Percentiles rank a stretch among this genome's conserved stretches.
phyloP scores from a whole-genome alignment of 1,140 invertebrate species.

The Lethocerus indicus region DNA sequence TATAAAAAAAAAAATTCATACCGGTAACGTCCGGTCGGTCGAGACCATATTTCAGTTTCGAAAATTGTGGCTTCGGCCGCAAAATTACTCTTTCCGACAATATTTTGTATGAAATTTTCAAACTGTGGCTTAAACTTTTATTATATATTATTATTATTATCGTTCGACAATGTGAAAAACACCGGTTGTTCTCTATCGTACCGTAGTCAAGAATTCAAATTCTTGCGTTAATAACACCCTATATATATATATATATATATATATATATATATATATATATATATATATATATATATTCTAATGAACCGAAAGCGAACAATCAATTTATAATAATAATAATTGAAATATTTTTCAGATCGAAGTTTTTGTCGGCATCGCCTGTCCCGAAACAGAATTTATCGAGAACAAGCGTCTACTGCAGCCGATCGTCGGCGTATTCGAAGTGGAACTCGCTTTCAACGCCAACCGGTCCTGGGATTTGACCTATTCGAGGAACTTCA shows the following conservation, averaged over 20 bases:
- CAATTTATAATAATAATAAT: too few relatives aligned
- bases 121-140: too few relatives aligned
- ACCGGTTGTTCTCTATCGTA: too few relatives aligned
- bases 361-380: constrained; percentile 76
- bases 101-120: too few relatives aligned
- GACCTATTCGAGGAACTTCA: constrained; percentile 59
- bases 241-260: not conserved
- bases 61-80: too few relatives aligned
- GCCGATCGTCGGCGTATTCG: constrained; percentile 81
- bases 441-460: constrained; percentile 79
- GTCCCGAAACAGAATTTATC: constrained; percentile 65
- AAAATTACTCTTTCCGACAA: too few relatives aligned
- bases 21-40: too few relatives aligned
- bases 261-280: not conserved
- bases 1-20: too few relatives aligned
- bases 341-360: constrained; percentile 53
- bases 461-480: constrained; percentile 35
- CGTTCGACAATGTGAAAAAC: too few relatives aligned
- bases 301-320: too few relatives aligned
- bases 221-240: not conserved
- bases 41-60: too few relatives aligned
- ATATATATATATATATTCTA: not conserved
- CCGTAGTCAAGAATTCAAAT: not conserved
- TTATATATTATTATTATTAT: too few relatives aligned
- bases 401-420: constrained; percentile 74